These are phyloP conservation scores for Andrena trimmerana DNA, from an alignment of 2,888 invertebrate species.

Conservation along the genomic window DNA sequence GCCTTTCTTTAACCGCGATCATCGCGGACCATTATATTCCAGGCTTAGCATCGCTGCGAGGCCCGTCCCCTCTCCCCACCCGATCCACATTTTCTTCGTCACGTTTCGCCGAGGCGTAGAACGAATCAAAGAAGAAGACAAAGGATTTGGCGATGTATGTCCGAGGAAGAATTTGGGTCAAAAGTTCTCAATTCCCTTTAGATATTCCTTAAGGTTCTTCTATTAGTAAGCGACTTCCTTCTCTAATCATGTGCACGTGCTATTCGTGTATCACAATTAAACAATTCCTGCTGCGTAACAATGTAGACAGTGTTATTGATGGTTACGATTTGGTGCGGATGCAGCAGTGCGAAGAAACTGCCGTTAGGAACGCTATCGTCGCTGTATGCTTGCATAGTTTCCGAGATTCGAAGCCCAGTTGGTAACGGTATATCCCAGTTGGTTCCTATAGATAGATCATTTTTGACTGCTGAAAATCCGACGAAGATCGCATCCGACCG, in stretches of 20 bases:
- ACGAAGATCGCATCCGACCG: not conserved
- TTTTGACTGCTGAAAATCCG: slow-evolving; percentile 36
- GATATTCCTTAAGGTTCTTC: too few relatives aligned
- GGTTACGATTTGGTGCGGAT: slow-evolving; percentile 31
- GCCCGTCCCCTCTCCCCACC: not conserved
- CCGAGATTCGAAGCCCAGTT: slow-evolving; percentile 50
- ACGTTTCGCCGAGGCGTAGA: not conserved
- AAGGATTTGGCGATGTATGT: too few relatives aligned
- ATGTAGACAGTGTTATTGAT: not conserved
- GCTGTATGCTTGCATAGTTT: slow-evolving; percentile 19
- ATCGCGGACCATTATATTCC: slow-evolving; percentile 34
- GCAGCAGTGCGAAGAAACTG: slow-evolving; percentile 28
- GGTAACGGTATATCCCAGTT: slow-evolving; percentile 60
- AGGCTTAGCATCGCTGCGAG: slow-evolving; percentile 15
- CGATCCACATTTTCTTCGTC: not conserved
- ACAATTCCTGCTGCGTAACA: not conserved
- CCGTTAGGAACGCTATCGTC: slow-evolving; percentile 67
- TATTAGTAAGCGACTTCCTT: too few relatives aligned
- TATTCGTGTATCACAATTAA: not conserved
- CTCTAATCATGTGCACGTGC: too few relatives aligned
- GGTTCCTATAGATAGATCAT: slow-evolving; percentile 27
- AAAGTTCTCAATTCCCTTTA: too few relatives aligned
- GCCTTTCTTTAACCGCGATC: slow-evolving; percentile 53
- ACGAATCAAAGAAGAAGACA: not conserved
- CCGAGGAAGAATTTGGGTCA: too few relatives aligned